Conservation (phyloP, 2,797 vertebrate species). For the Australoheros facetus region DNA sequence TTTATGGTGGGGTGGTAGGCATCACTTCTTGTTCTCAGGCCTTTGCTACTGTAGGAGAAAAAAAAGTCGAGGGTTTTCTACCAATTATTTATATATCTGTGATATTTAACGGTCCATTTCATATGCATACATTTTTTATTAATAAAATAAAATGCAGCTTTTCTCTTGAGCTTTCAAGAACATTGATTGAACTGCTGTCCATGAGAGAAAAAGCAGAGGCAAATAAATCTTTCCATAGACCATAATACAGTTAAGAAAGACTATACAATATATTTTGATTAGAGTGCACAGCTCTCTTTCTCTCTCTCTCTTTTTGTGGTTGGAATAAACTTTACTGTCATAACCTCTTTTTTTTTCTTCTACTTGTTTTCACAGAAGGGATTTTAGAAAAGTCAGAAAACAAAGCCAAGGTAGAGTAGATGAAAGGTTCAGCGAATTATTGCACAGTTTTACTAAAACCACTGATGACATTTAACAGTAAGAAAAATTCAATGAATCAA, state of each 20-base stretch:
- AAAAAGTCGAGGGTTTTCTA: background rate
- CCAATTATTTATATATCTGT: background rate
- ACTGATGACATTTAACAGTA: slow-evolving; percentile 3
- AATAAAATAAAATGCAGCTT: background rate
- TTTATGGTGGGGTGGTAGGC: slow-evolving; percentile 14
- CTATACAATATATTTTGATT: slow-evolving; percentile 21
- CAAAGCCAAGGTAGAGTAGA: slow-evolving; percentile 2
- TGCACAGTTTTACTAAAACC: background rate
- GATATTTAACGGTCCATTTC: background rate
- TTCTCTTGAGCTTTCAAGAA: slow-evolving; percentile 6
- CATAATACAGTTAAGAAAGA: slow-evolving; percentile 8
- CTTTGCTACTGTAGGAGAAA: background rate
- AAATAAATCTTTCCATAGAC: background rate
- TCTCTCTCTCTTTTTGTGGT: background rate
- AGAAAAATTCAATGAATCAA: background rate
- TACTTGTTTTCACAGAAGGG: background rate
- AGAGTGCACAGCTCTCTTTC: background rate
- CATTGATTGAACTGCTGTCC: background rate
- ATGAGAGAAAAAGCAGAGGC: background rate
- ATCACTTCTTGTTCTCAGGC: slow-evolving; percentile 13
- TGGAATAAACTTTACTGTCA: background rate
- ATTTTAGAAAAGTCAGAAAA: slow-evolving; percentile 9
- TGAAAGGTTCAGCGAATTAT: slow-evolving; percentile 5
- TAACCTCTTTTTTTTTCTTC: background rate
- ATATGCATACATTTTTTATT: slow-evolving; percentile 7